Conservation (phyloP, 2,113 vertebrate species). For the Hypocryptadius cinnamomeus region DNA sequence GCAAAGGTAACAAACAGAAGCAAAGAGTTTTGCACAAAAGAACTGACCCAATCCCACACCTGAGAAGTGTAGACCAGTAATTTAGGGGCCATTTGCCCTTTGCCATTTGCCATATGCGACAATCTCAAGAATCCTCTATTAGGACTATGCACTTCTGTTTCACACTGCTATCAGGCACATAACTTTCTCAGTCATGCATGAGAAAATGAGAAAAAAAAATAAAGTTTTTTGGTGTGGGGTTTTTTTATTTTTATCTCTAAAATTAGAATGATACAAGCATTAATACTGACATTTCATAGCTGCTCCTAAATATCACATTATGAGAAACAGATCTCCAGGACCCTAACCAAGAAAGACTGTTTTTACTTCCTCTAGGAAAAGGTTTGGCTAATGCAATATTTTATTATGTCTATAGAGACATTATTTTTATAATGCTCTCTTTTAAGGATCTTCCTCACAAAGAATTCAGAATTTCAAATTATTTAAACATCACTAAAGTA, state of each 20-base stretch:
- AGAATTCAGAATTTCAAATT: background rate
- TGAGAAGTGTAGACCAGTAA: background rate
- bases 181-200: background rate
- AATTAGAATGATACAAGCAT: background rate
- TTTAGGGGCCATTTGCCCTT: background rate
- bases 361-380: constrained; percentile 5
- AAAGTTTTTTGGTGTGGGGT: accelerated
- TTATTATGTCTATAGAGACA: background rate
- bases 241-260: background rate
- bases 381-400: background rate
- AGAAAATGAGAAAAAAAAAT: background rate
- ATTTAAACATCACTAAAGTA: background rate
- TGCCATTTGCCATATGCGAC: background rate
- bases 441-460: background rate
- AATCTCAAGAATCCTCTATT: background rate
- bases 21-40: background rate
- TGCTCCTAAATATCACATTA: constrained; percentile 20
- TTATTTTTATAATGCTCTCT: background rate
- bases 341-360: background rate
- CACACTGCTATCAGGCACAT: background rate
- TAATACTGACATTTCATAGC: constrained; percentile 8
- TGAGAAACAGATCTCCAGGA: background rate
- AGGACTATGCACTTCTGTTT: background rate
- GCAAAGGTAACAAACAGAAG: background rate
- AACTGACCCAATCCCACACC: background rate